Percentiles rank a stretch among this genome's conserved stretches.
Evolutionary conservation across 2,797 vertebrate genomes (phyloP).

Genomic region (Sardinella longiceps): DNA sequence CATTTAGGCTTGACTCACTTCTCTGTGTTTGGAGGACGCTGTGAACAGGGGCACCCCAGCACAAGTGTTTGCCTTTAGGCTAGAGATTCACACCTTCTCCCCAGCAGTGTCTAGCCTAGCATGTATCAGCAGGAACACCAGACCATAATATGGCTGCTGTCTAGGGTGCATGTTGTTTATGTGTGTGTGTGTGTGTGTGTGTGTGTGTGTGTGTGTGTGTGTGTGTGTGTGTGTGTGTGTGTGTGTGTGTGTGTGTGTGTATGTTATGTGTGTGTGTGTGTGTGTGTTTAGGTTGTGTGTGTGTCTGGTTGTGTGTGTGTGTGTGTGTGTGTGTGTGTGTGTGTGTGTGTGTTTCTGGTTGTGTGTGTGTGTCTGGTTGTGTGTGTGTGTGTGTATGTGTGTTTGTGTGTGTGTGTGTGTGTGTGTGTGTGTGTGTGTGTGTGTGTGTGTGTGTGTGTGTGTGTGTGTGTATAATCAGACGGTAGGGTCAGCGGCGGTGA

Average conservation of each 20-base stretch:
- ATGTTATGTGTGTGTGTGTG: slow-evolving; percentile 21
- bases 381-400: slow-evolving; percentile 25
- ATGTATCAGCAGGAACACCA: neutral
- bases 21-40: no score
- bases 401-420: slow-evolving; percentile 27
- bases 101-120: neutral
- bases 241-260: neutral
- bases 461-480: neutral
- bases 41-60: neutral
- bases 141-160: no score
- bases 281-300: neutral
- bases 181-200: neutral
- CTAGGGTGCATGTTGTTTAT: no score
- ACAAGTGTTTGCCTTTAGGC: neutral
- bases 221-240: neutral
- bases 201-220: neutral
- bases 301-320: neutral
- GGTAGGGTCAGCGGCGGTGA: neutral
- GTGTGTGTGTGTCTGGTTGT: slow-evolving; percentile 27
- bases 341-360: neutral
- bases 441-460: slow-evolving; percentile 17
- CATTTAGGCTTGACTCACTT: no score
- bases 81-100: neutral
- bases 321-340: neutral
- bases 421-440: slow-evolving; percentile 24